phyloP scores from a whole-genome alignment of 2,797 vertebrate species.

The Sebastes taczanowskii region DNA sequence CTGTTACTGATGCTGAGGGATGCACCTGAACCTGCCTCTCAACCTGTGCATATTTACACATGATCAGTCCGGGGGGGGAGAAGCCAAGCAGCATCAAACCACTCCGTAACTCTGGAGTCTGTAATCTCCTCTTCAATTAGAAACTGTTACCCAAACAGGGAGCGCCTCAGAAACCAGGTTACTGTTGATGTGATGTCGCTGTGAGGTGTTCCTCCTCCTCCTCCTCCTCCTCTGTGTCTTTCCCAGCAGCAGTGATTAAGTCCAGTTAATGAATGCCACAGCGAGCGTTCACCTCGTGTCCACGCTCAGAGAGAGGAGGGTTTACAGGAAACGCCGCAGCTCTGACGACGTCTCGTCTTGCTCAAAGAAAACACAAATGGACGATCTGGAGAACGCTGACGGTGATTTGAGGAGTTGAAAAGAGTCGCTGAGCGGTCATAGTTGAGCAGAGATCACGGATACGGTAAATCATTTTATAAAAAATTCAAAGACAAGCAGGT shows the following conservation, averaged over 20 bases:
- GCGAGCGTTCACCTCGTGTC: background rate
- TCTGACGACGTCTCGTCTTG: too few species aligned
- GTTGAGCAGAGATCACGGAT: too few species aligned
- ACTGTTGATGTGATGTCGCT: background rate
- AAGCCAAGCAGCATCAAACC: constrained; percentile 37
- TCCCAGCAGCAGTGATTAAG: too few species aligned
- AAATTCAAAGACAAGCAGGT: too few species aligned
- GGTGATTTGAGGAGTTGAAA: too few species aligned
- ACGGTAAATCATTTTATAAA: too few species aligned
- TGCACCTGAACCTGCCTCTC: background rate
- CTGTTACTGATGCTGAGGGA: constrained; percentile 1
- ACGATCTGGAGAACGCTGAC: too few species aligned
- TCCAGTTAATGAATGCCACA: constrained; percentile 8
- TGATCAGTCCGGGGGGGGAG: constrained; percentile 21
- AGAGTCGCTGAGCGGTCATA: too few species aligned
- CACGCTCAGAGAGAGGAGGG: too few species aligned
- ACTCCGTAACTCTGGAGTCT: background rate
- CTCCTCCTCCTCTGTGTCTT: background rate
- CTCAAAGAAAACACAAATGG: too few species aligned
- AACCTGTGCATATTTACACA: constrained; percentile 19
- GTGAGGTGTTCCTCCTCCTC: background rate
- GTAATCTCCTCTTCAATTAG: constrained; percentile 17
- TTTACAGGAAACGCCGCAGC: too few species aligned
- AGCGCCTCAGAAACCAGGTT: background rate
- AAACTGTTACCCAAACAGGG: background rate